phyloP scores from a whole-genome alignment of 2,888 invertebrate genomes.

The Drosophila atripex region DNA sequence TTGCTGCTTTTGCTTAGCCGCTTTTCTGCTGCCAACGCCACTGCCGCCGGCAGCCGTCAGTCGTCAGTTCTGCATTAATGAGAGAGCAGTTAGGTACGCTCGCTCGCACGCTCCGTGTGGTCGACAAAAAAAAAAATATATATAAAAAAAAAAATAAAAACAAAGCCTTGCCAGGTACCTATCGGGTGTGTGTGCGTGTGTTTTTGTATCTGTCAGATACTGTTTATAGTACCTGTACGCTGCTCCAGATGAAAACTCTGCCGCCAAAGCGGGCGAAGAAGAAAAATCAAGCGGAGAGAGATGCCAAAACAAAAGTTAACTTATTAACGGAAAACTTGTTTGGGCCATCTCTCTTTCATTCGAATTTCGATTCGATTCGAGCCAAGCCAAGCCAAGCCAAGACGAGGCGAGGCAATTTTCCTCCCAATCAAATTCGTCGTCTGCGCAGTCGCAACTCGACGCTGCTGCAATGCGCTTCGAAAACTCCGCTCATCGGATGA shows the following conservation, averaged over 20 bases:
- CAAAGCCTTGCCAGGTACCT: slow-evolving; percentile 7
- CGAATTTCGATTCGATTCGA: slow-evolving; percentile 27
- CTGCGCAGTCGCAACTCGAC: slow-evolving; percentile 65
- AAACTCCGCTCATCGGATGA: slow-evolving; percentile 9
- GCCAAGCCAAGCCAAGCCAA: not conserved
- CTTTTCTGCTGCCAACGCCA: slow-evolving; percentile 32
- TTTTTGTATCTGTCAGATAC: slow-evolving; percentile 11
- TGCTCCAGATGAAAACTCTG: slow-evolving; percentile 57
- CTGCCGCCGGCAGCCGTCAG: slow-evolving; percentile 56
- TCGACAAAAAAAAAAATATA: slow-evolving; percentile 47
- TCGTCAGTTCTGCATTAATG: slow-evolving; percentile 83
- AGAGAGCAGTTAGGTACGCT: slow-evolving; percentile 80
- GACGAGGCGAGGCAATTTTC: slow-evolving; percentile 31
- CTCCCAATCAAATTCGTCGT: slow-evolving; percentile 46
- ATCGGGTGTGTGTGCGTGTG: slow-evolving; percentile 12
- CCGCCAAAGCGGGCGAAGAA: slow-evolving; percentile 5
- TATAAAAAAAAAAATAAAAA: slow-evolving; percentile 26
- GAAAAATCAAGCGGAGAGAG: slow-evolving; percentile 41
- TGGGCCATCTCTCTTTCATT: slow-evolving; percentile 60
- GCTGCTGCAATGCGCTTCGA: slow-evolving; percentile 54
- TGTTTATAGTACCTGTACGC: not conserved
- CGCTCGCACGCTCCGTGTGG: slow-evolving; percentile 69
- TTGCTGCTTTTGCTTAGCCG: slow-evolving; percentile 3
- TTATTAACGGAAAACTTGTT: slow-evolving; percentile 69
- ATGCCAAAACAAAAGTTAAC: slow-evolving; percentile 42